phyloP scores from a whole-genome alignment of 1,140 invertebrate genomes.

The Diuraphis noxia region DNA sequence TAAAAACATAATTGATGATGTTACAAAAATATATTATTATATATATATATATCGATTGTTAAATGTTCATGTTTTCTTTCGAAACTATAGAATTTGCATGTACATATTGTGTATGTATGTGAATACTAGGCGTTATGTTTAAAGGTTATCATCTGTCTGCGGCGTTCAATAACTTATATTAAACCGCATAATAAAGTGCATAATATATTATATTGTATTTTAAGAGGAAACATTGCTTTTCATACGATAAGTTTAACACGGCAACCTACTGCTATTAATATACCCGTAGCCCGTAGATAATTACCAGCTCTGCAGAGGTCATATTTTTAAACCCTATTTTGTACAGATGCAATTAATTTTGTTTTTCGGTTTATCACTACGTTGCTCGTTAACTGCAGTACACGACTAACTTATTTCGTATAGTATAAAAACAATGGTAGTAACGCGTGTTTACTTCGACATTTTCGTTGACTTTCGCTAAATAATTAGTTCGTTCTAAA shows the following conservation, averaged over 20 bases:
- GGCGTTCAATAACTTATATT: neutral
- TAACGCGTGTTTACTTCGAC: neutral
- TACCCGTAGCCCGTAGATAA: conserved; percentile 2
- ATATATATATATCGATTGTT: too few relatives aligned
- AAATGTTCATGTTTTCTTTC: too few relatives aligned
- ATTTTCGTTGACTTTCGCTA: neutral
- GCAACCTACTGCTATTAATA: conserved; percentile 2
- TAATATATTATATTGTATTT: neutral
- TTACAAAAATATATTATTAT: too few relatives aligned
- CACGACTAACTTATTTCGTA: conserved; percentile 8
- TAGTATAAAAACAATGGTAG: neutral
- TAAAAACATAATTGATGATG: too few relatives aligned
- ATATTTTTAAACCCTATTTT: conserved; percentile 10
- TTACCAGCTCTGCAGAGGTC: conserved; percentile 3
- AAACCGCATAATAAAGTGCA: neutral
- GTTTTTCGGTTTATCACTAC: conserved; percentile 8
- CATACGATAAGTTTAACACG: conserved; percentile 6
- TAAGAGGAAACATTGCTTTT: neutral
- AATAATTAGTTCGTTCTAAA: conserved; percentile 2
- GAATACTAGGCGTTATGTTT: neutral
- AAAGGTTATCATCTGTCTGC: neutral
- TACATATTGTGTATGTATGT: neutral
- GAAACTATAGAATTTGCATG: too few relatives aligned
- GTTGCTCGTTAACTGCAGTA: neutral
- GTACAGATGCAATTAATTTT: conserved; percentile 9